phyloP scores from a whole-genome alignment of 2,888 invertebrate species.

The Trissolcus brochymenae region DNA sequence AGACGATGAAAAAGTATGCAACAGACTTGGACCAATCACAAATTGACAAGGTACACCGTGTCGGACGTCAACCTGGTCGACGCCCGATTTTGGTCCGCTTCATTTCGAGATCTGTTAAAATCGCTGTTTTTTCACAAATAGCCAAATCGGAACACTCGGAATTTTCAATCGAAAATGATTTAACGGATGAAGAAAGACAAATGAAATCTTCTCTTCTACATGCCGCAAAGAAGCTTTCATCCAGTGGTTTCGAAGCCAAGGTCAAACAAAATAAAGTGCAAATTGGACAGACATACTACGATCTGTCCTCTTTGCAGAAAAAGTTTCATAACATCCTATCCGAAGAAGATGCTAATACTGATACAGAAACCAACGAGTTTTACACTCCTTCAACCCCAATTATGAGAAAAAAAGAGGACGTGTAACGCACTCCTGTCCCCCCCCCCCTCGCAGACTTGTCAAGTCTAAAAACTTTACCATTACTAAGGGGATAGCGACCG shows the following conservation, averaged over 20 bases:
- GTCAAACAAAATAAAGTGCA: constrained; percentile 5
- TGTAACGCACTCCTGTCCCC: neutral
- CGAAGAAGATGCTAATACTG: neutral
- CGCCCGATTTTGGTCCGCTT: constrained; percentile 11
- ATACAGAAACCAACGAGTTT: too few relatives aligned
- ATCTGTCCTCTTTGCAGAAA: neutral
- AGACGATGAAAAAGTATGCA: too few relatives aligned
- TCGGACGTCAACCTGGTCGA: constrained; percentile 1
- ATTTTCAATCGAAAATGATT: constrained; percentile 17
- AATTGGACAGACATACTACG: constrained; percentile 1
- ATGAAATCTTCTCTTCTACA: constrained; percentile 1
- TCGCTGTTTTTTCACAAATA: neutral
- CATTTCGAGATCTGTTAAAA: constrained; percentile 3
- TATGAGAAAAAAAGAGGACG: neutral
- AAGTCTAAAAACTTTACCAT: neutral
- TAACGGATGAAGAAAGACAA: constrained; percentile 7
- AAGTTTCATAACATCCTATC: constrained; percentile 5
- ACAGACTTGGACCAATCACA: too few relatives aligned
- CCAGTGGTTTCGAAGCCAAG: constrained; percentile 7
- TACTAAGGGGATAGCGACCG: neutral
- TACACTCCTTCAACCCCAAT: neutral
- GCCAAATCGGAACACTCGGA: constrained; percentile 7
- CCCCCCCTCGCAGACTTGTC: neutral
- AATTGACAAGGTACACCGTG: too few relatives aligned
- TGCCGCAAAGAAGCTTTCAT: neutral